Evolutionary conservation across 2,888 invertebrate genomes (phyloP).

Genomic region (Spatulosminthurus flaviceps): DNA sequence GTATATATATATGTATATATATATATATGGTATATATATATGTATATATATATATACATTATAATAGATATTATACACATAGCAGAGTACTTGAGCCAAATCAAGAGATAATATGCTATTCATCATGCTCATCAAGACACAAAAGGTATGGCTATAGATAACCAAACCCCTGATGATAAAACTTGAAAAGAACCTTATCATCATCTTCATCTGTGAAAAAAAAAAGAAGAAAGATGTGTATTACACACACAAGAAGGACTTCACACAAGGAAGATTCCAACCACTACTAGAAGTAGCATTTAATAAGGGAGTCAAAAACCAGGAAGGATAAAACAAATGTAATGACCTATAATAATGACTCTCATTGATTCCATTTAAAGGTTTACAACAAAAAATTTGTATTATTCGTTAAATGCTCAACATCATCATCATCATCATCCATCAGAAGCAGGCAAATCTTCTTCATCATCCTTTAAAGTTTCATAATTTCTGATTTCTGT

Average conservation of each 20-base stretch:
- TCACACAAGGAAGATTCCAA: neutral
- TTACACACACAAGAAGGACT: too few species aligned
- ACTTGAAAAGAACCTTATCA: neutral
- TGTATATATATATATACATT: too few species aligned
- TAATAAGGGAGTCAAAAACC: constrained; percentile 29
- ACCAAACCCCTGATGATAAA: neutral
- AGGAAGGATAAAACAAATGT: constrained; percentile 41
- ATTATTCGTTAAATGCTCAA: neutral
- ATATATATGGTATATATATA: too few species aligned
- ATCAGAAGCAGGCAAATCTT: too few species aligned
- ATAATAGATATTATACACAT: neutral
- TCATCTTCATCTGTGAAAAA: neutral
- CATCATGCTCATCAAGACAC: constrained; percentile 43
- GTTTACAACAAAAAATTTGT: constrained; percentile 26
- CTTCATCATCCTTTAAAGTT: too few species aligned
- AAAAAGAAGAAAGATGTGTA: too few species aligned
- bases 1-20: too few species aligned
- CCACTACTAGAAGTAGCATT: too few species aligned
- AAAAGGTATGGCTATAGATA: neutral
- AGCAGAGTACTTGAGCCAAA: constrained; percentile 34
- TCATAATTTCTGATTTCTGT: too few species aligned
- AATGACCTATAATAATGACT: constrained; percentile 41
- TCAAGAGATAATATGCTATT: constrained; percentile 45
- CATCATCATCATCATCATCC: constrained; percentile 9
- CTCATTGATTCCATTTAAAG: constrained; percentile 39